Base-by-base conservation (phyloP, 2,113 vertebrate species). In the Ondatra zibethicus region DNA sequence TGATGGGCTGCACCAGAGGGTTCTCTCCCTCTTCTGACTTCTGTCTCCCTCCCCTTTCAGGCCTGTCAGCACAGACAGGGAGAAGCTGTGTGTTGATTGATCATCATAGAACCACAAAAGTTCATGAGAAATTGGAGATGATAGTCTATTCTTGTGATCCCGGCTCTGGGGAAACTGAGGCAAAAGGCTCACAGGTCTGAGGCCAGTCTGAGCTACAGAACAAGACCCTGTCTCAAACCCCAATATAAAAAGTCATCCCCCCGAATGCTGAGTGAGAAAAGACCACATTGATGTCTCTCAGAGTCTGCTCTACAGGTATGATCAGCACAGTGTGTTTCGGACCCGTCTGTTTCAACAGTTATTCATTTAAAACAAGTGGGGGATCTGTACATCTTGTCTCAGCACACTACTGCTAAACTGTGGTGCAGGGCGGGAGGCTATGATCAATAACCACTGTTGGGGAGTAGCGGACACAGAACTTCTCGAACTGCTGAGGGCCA, bases 221-320 rank as follows among this genome's bases (percentile, higher is more conserved):
- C 6, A 39, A 72, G 66, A 88, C 47, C 84, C 63, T 72, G 12
- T 52, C 66, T 88, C 66, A 55, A 70, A 27, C 45, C 45, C 45
- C 21, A 27, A 70, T 7, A 42, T 63, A 84, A 42, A 13, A 66
- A 85, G 39, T 9, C 82, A 85, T 5, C 5, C 84, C 29, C 13
- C 36, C 9, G 36, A 86, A 86, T 7, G 63, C 16, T 21, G 19
- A 8, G 33, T 50, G 42, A 66, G 61, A 66, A 68, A 68, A 13
- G 73, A 80, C 78, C 17, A 68, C 27, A 3, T 52, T 88, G 86
- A 50, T 66, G 73, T 88, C 65, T 58, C 50, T 21, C 76, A 36
- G 68, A 58, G 47, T 85, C 89, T 85, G 45, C 42, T 95, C 68
- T 93, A 89, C 77, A 66, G 85, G 61, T 82, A 39, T 80, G 33